Percentiles rank a stretch among this genome's conserved stretches.
phyloP scores from a whole-genome alignment of 2,797 vertebrate species.

The Hydrolagus colliei region DNA sequence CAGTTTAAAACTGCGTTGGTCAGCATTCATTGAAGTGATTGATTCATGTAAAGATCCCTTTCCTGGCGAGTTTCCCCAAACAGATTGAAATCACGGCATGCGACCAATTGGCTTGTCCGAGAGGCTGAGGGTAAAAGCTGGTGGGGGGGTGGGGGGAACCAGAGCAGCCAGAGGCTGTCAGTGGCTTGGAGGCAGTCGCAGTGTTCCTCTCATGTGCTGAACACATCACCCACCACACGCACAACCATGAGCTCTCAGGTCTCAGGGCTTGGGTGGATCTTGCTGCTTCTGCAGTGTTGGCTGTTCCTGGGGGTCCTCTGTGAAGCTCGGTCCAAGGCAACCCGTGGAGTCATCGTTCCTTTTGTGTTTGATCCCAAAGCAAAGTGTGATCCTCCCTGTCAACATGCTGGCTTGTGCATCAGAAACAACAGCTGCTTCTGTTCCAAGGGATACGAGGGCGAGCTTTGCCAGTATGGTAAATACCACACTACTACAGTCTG shows the following conservation, averaged over 20 bases:
- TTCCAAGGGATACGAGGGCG: conserved; percentile 70
- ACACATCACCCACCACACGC: background rate
- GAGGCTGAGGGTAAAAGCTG: background rate
- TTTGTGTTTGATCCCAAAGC: conserved; percentile 61
- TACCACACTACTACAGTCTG: conserved; percentile 33
- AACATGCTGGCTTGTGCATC: conserved; percentile 70
- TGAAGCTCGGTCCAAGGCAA: conserved; percentile 51
- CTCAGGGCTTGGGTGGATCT: conserved; percentile 21
- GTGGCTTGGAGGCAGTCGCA: conserved; percentile 33
- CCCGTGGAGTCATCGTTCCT: conserved; percentile 57
- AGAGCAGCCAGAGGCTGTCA: background rate
- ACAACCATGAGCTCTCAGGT: background rate
- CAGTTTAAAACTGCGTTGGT: no score
- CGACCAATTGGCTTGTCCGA: conserved; percentile 38
- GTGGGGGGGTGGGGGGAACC: background rate
- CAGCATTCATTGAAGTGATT: no score
- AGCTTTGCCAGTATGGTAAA: conserved; percentile 69
- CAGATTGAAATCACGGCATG: conserved; percentile 25
- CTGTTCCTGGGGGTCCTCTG: conserved; percentile 37
- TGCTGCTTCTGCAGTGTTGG: conserved; percentile 38
- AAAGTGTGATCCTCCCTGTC: conserved; percentile 64
- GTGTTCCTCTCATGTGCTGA: conserved; percentile 33
- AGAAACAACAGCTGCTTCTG: conserved; percentile 74
- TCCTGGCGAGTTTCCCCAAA: background rate
- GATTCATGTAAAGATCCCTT: conserved; percentile 31